A percentile compares a stretch with the other conserved stretches of the same genome.
Conservation (phyloP, 2,797 vertebrate genomes). For the Setipinna tenuifilis region DNA sequence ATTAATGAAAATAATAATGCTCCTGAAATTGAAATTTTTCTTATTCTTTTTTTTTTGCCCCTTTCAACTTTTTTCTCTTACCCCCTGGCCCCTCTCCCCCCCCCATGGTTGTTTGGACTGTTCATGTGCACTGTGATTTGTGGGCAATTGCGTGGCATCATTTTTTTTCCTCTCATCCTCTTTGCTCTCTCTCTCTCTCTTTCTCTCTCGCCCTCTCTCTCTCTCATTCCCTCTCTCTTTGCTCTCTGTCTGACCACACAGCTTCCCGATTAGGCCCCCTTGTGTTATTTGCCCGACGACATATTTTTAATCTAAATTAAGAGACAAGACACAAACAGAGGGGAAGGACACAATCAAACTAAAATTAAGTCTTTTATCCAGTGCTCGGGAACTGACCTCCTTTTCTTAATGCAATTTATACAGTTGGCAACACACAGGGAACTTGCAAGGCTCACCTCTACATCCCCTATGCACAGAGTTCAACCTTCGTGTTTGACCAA, state of each 20-base stretch:
- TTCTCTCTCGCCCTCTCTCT: conserved; percentile 45
- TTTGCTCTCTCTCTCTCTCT: conserved; percentile 55
- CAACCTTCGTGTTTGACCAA: conserved; percentile 33
- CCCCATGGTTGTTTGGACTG: conserved; percentile 82
- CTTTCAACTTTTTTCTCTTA: conserved; percentile 59
- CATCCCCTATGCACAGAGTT: conserved; percentile 46
- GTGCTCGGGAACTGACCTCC: conserved; percentile 39
- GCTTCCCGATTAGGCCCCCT: conserved; percentile 51
- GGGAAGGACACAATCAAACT: conserved; percentile 34
- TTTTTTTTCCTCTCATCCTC: conserved; percentile 65
- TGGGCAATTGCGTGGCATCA: conserved; percentile 79
- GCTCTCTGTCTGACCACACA: conserved; percentile 52
- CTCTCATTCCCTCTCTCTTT: conserved; percentile 56
- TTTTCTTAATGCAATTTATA: conserved; percentile 46
- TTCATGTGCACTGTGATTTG: conserved; percentile 90
- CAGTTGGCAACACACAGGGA: conserved; percentile 37
- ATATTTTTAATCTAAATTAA: conserved; percentile 48
- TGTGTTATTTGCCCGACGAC: conserved; percentile 56
- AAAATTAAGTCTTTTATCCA: conserved; percentile 53
- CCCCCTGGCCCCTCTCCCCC: not conserved
- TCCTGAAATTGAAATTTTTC: conserved; percentile 99
- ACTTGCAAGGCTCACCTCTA: conserved; percentile 43
- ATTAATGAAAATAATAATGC: conserved; percentile 99
- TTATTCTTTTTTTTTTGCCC: conserved; percentile 77
- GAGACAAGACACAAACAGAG: conserved; percentile 18